A percentile compares a stretch with the other conserved stretches of the same genome.
These are phyloP conservation scores for Tautogolabrus adspersus DNA, from an alignment of 2,113 vertebrate genomes.

Conservation along the genomic window DNA sequence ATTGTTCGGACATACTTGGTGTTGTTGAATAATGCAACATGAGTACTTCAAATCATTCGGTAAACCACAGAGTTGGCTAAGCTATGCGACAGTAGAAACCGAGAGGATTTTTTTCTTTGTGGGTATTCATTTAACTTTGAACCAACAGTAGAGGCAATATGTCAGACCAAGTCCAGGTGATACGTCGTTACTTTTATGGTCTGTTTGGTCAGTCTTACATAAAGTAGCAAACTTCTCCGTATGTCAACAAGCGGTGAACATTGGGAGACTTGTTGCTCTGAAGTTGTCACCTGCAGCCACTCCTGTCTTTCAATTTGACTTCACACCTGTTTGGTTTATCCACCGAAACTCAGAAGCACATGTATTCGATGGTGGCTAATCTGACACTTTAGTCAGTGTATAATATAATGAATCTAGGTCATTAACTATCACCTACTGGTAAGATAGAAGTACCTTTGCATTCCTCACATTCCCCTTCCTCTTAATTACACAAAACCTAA, in stretches of 20 bases:
- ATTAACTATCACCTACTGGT: conserved; percentile 1
- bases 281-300: conserved; percentile 3
- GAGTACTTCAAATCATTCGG: no score
- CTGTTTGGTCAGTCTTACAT: background rate
- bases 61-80: no score
- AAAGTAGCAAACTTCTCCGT: background rate
- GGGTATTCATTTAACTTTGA: no score
- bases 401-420: conserved; percentile 27
- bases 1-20: background rate
- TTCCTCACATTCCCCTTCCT: conserved; percentile 42
- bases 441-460: conserved; percentile 21
- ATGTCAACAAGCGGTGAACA: background rate
- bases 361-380: background rate
- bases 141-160: no score
- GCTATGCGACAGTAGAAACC: no score
- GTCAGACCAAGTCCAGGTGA: no score
- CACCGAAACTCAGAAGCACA: background rate
- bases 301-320: background rate
- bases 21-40: background rate
- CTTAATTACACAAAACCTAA: background rate
- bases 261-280: background rate
- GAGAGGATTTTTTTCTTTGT: no score
- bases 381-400: background rate
- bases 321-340: background rate
- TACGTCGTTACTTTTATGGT: background rate